Evolutionary conservation across 2,888 invertebrate genomes (phyloP).

Genomic region (Glaucopsyche alexis): DNA sequence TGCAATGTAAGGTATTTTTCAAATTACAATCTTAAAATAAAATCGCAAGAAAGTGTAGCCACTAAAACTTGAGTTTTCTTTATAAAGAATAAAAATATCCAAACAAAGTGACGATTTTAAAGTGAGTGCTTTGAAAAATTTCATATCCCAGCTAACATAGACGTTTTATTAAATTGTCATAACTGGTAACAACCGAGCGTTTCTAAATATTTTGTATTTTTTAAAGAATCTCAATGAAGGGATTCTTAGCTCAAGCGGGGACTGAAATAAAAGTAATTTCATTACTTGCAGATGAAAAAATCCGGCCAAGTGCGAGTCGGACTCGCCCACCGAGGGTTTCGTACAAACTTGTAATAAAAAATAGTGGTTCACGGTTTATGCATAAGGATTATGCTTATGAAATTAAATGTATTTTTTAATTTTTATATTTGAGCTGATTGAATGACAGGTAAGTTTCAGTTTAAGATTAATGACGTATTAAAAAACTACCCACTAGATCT

Average conservation of each 20-base stretch:
- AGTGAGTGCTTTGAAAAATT: slow-evolving; percentile 26
- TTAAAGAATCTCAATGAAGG: background rate
- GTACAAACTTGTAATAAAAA: too few relatives aligned
- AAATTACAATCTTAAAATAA: background rate
- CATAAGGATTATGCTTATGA: too few relatives aligned
- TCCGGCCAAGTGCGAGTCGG: too few relatives aligned
- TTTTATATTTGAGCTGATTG: too few relatives aligned
- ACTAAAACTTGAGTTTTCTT: background rate
- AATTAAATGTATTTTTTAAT: too few relatives aligned
- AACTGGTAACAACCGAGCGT: slow-evolving; percentile 16
- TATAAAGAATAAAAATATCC: slow-evolving; percentile 15
- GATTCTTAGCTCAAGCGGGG: background rate
- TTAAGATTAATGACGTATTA: too few relatives aligned
- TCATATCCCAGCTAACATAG: slow-evolving; percentile 16
- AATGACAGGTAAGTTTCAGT: too few relatives aligned
- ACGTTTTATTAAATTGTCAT: slow-evolving; percentile 27
- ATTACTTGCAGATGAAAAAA: background rate
- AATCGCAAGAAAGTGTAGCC: background rate
- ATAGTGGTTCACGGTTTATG: too few relatives aligned
- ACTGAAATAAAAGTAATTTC: background rate
- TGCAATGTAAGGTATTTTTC: background rate
- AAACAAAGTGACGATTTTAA: slow-evolving; percentile 25
- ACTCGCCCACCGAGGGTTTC: too few relatives aligned
- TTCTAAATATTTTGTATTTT: slow-evolving; percentile 16
- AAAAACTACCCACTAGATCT: too few relatives aligned